A percentile compares a stretch with the other conserved stretches of the same genome.
These are phyloP conservation scores for Cremastinae sp. DNA, from an alignment of 2,888 invertebrate species.

Conservation along the genomic window DNA sequence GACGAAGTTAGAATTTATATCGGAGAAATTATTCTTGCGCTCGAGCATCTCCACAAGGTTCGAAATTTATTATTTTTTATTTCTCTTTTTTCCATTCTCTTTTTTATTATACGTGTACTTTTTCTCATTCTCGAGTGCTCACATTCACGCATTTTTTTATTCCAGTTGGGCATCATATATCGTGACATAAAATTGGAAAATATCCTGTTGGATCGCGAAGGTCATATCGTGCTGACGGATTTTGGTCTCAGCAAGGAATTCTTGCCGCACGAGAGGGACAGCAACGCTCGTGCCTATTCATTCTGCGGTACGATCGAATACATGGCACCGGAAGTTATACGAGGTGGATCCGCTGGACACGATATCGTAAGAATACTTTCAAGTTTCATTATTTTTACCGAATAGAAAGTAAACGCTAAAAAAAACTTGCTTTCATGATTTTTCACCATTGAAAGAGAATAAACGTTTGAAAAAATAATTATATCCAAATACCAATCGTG, in stretches of 20 bases:
- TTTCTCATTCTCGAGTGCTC: background rate
- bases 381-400: background rate
- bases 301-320: slow-evolving; percentile 99
- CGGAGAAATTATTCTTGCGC: slow-evolving; percentile 96
- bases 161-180: slow-evolving; percentile 97
- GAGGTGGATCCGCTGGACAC: slow-evolving; percentile 94
- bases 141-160: slow-evolving; percentile 68
- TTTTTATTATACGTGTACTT: background rate
- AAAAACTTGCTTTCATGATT: too few relatives aligned
- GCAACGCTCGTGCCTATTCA: slow-evolving; percentile 93
- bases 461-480: slow-evolving; percentile 1
- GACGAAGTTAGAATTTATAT: slow-evolving; percentile 95
- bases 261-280: slow-evolving; percentile 85
- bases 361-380: slow-evolving; percentile 89
- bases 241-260: slow-evolving; percentile 99
- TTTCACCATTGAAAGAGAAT: too few relatives aligned
- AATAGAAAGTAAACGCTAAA: too few relatives aligned
- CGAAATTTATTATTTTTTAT: slow-evolving; percentile 66
- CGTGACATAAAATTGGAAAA: slow-evolving; percentile 99
- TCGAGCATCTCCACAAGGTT: slow-evolving; percentile 97
- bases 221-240: slow-evolving; percentile 98
- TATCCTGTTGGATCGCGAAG: slow-evolving; percentile 95
- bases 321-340: slow-evolving; percentile 94
- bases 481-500: too few relatives aligned
- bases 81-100: slow-evolving; percentile 1